A percentile compares a stretch with the other conserved stretches of the same genome.
phyloP scores from a whole-genome alignment of 2,797 vertebrate genomes.

The Eulemur rubriventer region DNA sequence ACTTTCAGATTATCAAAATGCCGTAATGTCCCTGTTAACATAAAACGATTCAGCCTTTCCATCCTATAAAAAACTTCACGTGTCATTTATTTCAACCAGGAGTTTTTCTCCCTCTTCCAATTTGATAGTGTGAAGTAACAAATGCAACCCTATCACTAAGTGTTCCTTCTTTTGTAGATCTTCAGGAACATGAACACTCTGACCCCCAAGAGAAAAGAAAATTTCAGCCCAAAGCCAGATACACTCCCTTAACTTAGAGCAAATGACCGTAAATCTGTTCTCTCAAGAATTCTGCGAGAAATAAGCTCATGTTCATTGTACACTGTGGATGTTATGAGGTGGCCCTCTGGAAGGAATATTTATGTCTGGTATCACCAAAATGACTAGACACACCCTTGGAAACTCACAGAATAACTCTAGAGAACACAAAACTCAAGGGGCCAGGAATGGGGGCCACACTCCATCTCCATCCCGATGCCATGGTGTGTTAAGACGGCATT shows the following conservation, averaged over 20 bases:
- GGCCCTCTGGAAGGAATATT: not conserved
- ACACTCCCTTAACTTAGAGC: not conserved
- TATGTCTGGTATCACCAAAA: too few species aligned
- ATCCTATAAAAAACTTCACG: not conserved
- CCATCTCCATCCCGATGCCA: not conserved
- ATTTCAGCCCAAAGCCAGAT: not conserved
- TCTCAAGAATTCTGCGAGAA: not conserved
- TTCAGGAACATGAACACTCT: not conserved
- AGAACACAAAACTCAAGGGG: not conserved
- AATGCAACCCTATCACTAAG: not conserved
- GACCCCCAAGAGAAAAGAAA: not conserved
- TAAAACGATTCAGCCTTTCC: not conserved
- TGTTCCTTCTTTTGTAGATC: not conserved
- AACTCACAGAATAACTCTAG: not conserved
- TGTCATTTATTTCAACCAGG: not conserved
- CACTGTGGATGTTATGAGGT: not conserved
- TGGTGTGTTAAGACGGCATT: not conserved
- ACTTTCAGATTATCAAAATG: not conserved
- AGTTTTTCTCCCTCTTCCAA: not conserved
- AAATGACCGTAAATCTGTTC: not conserved
- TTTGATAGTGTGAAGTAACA: not conserved
- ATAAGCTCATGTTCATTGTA: not conserved
- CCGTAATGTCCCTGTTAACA: not conserved
- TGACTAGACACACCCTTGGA: not conserved
- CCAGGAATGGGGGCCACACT: not conserved